These are phyloP conservation scores for Leptestheria dahalacensis DNA, from an alignment of 1,140 invertebrate species.

Conservation along the genomic window DNA sequence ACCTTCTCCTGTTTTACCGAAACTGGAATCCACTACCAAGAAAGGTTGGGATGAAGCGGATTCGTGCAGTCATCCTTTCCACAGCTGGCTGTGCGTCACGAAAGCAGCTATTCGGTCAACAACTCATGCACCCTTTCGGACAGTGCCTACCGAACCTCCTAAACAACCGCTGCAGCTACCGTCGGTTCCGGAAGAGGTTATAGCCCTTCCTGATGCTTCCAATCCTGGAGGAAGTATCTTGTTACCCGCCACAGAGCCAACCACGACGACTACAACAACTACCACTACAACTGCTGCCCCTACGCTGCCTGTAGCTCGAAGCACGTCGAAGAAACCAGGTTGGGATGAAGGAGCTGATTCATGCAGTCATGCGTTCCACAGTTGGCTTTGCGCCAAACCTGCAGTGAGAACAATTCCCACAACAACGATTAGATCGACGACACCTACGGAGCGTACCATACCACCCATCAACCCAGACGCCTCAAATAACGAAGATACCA, in stretches of 20 bases:
- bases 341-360: constrained; percentile 11
- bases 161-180: background rate
- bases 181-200: background rate
- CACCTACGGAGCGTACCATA: background rate
- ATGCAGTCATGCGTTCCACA: constrained; percentile 8
- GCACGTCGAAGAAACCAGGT: background rate
- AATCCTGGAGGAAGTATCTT: no score
- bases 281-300: background rate
- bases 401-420: background rate
- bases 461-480: background rate
- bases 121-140: background rate
- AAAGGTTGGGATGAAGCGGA: constrained; percentile 1
- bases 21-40: background rate
- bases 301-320: background rate
- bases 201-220: no score
- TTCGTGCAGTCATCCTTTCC: constrained; percentile 7
- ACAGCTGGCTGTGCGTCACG: constrained; percentile 7
- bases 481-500: background rate
- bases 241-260: background rate
- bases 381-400: constrained; percentile 1
- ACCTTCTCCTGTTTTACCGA: background rate
- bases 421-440: background rate
- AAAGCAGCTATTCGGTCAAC: background rate
- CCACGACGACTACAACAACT: background rate
- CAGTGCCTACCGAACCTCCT: no score